Evolutionary conservation across 2,797 vertebrate species (phyloP), one percentile per base, ranked within the genome.

Genomic region (Centroberyx gerrardi): DNA sequence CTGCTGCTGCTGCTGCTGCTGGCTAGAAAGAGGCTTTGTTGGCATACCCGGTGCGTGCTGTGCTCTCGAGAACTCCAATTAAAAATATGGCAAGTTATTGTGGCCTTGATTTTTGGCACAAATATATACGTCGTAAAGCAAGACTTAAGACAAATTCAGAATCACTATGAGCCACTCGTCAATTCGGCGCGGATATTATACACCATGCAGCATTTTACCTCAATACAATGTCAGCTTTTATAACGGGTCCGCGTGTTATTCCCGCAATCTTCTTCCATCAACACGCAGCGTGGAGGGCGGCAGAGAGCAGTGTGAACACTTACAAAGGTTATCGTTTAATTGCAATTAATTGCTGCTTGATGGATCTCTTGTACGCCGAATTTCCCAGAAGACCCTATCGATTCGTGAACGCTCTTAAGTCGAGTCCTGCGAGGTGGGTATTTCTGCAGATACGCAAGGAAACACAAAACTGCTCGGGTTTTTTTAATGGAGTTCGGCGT

Each of bases 1-100:
- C 62, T 72, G 51, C 61, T 71, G 53, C 63, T 81, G 55, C 62
- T 80, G 80, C 72, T 78, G 63, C 74, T 83, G 81, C 78, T 75
- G 82, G 78, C 82, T 40, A 59, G 59, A 87, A 69, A 67, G 58
- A 68, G 76, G 92, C 92, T 93, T 93, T 93, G 93, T 92, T 94
- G 92, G 85, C 88, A 74, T 49, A 69, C n/a, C 63, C 31, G 55
- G 79, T 81, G 73, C 68, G 67, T 31, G 67, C 82, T 38, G 56
- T 48, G 51, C 12, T 9, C 62, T 80, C 73, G 68, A 46, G 68
- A 82, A 71, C 46, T 33, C 79, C 48, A 64, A 65, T 3, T 29
- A 8, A 60, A 84, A 83, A 73, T 27, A 27, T 18, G 0, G 0
- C 4, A 0, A 0, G 54, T 80, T 64, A 54, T 0, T 0, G 13